phyloP scores from a whole-genome alignment of 1,140 invertebrate species.

The Euwallacea similis region DNA sequence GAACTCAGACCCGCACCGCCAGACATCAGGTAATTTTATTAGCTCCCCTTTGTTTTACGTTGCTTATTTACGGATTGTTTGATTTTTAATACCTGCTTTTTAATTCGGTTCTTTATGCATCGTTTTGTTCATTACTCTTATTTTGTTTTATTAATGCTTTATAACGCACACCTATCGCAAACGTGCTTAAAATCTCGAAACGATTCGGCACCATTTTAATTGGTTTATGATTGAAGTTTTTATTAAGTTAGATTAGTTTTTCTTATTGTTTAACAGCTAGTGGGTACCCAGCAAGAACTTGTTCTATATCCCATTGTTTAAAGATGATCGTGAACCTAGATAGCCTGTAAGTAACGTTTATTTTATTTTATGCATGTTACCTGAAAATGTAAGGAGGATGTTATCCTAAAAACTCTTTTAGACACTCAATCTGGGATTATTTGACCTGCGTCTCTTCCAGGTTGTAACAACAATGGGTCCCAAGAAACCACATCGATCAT shows the following conservation, averaged over 20 bases:
- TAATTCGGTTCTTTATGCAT: no score
- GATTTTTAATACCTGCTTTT: no score
- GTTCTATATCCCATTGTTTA: conserved; percentile 9
- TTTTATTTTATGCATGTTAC: conserved; percentile 21
- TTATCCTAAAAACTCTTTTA: no score
- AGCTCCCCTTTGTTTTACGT: not conserved
- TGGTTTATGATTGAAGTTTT: conserved; percentile 2
- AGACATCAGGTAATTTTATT: conserved; percentile 49
- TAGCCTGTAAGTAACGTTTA: conserved; percentile 27
- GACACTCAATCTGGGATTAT: no score
- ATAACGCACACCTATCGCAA: no score
- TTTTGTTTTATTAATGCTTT: no score
- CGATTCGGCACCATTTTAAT: not conserved
- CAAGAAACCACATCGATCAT: conserved; percentile 66
- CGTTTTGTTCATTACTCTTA: no score
- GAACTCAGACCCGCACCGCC: conserved; percentile 50
- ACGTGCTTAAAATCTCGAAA: not conserved
- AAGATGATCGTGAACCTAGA: conserved; percentile 31
- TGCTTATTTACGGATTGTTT: not conserved
- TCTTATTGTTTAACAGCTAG: not conserved
- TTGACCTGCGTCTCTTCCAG: conserved; percentile 53
- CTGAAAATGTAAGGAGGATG: no score
- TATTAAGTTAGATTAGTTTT: conserved; percentile 4
- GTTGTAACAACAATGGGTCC: conserved; percentile 76
- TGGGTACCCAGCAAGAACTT: not conserved